These are phyloP conservation scores for Clarias gariepinus DNA, from an alignment of 2,113 vertebrate genomes.

Conservation along the genomic window DNA sequence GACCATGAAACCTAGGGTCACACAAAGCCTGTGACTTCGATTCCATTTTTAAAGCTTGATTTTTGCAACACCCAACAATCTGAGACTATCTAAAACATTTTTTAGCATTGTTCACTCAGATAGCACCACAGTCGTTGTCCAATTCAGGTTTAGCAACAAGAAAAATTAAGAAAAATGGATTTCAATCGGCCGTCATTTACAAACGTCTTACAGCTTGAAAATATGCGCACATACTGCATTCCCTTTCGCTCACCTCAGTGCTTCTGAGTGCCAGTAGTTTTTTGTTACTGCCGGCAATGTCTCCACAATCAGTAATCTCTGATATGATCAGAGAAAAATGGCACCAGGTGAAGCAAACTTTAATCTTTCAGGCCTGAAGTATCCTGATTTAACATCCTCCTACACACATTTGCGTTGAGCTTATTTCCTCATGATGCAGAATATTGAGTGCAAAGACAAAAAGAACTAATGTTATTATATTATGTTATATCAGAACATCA, in stretches of 20 bases:
- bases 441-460: not conserved
- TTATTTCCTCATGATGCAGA: not conserved
- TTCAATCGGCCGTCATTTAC: not conserved
- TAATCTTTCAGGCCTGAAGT: not conserved
- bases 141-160: not conserved
- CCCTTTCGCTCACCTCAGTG: not conserved
- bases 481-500: too few species aligned
- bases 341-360: not conserved
- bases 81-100: not conserved
- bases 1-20: not conserved
- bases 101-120: not conserved
- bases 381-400: not conserved
- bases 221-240: not conserved
- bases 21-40: not conserved
- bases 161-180: not conserved
- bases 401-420: not conserved
- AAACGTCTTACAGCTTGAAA: not conserved
- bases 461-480: not conserved
- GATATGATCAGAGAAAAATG: not conserved
- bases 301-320: not conserved
- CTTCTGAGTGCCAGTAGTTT: not conserved
- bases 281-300: not conserved
- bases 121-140: not conserved
- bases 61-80: not conserved
- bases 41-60: not conserved